phyloP scores from a whole-genome alignment of 2,113 vertebrate genomes.

The Pleuronectes platessa region DNA sequence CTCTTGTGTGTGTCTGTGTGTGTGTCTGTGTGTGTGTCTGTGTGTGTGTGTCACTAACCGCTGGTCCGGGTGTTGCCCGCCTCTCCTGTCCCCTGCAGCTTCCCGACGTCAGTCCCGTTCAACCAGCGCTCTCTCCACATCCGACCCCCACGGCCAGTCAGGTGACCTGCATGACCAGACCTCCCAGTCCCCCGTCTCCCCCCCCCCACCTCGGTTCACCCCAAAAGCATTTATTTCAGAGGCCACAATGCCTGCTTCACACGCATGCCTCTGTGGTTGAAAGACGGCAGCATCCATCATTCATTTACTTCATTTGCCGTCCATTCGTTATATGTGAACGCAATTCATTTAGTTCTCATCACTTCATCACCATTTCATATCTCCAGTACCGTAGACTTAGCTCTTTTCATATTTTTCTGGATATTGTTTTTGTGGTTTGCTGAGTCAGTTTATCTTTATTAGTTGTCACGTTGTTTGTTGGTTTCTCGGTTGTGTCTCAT shows the following conservation, averaged over 20 bases:
- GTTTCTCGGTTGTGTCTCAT: neutral
- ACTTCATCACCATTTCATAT: neutral
- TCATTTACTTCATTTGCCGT: neutral
- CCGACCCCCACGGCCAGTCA: conserved; percentile 98
- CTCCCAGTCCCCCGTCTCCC: neutral
- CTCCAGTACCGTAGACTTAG: conserved; percentile 5
- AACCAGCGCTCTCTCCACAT: conserved; percentile 98
- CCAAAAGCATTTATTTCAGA: neutral
- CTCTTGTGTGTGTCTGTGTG: neutral
- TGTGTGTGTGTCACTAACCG: conserved; percentile 80
- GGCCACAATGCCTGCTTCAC: neutral
- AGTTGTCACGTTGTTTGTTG: neutral
- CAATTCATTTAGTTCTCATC: conserved; percentile 4
- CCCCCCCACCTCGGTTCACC: neutral
- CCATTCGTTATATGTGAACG: neutral
- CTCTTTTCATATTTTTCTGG: neutral
- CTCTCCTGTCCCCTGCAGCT: conserved; percentile 94
- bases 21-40: neutral
- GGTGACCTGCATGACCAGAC: conserved; percentile 94
- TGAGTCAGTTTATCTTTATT: neutral
- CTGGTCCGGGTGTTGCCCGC: conserved; percentile 63
- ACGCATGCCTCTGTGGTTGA: conserved; percentile 63
- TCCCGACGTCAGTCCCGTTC: conserved; percentile 99
- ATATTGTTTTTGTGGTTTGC: neutral
- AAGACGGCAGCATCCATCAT: conserved; percentile 27